Conservation (phyloP, 2,113 vertebrate species). For the Eptesicus fuscus region DNA sequence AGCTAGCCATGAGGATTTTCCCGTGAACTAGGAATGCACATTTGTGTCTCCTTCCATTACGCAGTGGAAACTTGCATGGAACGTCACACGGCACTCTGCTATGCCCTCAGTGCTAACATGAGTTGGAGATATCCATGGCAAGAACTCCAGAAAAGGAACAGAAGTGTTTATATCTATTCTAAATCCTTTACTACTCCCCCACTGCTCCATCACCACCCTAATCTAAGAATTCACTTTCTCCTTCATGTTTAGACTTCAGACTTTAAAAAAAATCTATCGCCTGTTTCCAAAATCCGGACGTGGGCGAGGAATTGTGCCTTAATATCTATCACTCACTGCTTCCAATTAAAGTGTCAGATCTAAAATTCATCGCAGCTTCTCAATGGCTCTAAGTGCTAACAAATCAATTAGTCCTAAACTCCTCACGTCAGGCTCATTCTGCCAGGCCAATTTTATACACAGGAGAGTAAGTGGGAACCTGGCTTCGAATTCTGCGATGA, state of each 20-base stretch:
- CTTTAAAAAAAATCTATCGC: slow-evolving; percentile 24
- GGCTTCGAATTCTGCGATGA: slow-evolving; percentile 53
- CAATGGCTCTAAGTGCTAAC: slow-evolving; percentile 10
- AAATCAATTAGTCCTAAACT: slow-evolving; percentile 42
- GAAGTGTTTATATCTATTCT: neutral
- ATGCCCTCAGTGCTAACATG: neutral
- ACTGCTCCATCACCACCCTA: neutral
- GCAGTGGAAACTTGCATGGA: neutral
- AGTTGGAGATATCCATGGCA: neutral
- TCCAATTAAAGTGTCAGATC: neutral
- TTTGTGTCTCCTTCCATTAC: slow-evolving; percentile 41
- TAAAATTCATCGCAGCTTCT: slow-evolving; percentile 40
- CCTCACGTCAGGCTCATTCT: neutral
- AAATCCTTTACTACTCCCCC: neutral
- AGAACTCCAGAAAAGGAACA: slow-evolving; percentile 33
- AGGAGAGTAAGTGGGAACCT: slow-evolving; percentile 31
- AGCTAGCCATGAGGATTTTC: slow-evolving; percentile 17
- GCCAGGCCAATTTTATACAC: slow-evolving; percentile 20
- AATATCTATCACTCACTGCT: slow-evolving; percentile 22
- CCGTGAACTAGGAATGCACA: neutral
- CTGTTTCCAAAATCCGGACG: neutral
- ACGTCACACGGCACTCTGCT: neutral
- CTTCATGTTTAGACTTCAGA: neutral
- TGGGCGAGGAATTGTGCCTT: slow-evolving; percentile 20
- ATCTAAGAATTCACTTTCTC: slow-evolving; percentile 35